phyloP scores from a whole-genome alignment of 2,888 invertebrate species.

The Apotomis capreana region DNA sequence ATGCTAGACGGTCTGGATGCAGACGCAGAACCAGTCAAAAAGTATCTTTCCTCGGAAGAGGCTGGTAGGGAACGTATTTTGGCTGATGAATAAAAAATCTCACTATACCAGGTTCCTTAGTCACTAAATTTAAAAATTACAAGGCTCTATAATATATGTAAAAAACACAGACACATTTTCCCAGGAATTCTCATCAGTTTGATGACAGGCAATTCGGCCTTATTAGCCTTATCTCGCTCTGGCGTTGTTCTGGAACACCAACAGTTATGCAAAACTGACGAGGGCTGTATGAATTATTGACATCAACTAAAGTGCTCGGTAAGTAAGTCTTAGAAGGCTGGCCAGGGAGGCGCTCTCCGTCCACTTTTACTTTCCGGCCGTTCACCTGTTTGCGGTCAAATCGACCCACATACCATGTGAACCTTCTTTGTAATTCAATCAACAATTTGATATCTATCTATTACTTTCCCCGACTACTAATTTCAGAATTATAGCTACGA shows the following conservation, averaged over 20 bases:
- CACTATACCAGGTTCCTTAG: no score
- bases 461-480: not conserved
- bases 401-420: constrained; percentile 24
- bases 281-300: constrained; percentile 2
- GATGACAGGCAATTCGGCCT: not conserved
- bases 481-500: no score
- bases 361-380: constrained; percentile 41
- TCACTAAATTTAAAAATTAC: no score
- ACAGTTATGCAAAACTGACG: not conserved
- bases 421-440: constrained; percentile 19
- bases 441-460: not conserved
- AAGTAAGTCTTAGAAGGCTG: constrained; percentile 12
- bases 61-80: no score
- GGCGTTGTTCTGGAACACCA: not conserved
- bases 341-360: constrained; percentile 25
- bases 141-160: not conserved
- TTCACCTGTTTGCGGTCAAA: constrained; percentile 32
- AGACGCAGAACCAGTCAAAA: no score
- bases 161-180: not conserved
- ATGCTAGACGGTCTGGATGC: no score
- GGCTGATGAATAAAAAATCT: no score
- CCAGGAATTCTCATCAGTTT: constrained; percentile 2
- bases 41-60: no score
- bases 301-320: not conserved
- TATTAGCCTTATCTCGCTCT: constrained; percentile 1